Evolutionary conservation across 2,888 invertebrate species (phyloP), one percentile per base, ranked within the genome.

Genomic region (Drosophila nigricruria): DNA sequence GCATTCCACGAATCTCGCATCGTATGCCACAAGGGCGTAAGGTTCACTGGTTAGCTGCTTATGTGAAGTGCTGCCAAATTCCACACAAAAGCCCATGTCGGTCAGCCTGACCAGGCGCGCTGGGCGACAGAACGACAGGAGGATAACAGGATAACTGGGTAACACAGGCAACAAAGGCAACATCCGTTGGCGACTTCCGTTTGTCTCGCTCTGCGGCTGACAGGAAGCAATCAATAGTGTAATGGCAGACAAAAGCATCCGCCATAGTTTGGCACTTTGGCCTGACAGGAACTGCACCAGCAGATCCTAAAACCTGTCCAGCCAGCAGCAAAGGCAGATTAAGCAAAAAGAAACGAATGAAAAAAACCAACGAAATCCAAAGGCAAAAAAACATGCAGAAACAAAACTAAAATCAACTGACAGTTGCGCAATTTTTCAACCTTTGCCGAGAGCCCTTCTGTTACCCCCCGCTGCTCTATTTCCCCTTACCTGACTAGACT

Each of bases 141-240:
- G 49, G 49, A 49, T 45, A 49, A 38, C 50, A 43, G 61, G 36
- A n/a, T 54, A 54, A 45, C 71, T 40, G 64, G 40, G 36, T 40
- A 45, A 64, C 57, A 32, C 63, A 42, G 57, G 61, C 65, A 73
- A 79, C 76, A 82, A 79, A 67, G 54, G 62, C 70, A 77, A 82
- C 90, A 82, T 88, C 88, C 88, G 86, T 52, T 69, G 66, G 58
- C 73, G 40, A 67, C 77, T 79, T 88, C 79, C 79, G 81, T 73
- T 87, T 79, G 77, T 69, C 78, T 80, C 30, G 30, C 68, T 71
- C 81, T 81, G 89, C 72, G 79, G 80, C 81, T 80, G 89, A 82
- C 89, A 83, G 90, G 89, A 90, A 87, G 88, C 77, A 89, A 89
- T 89, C 89, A 89, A 90, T 89, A 89, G 89, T 88, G 83, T 88